A percentile compares a stretch with the other conserved stretches of the same genome.
phyloP scores from a whole-genome alignment of 2,113 vertebrate species.

The Protobothrops flavoviridis region DNA sequence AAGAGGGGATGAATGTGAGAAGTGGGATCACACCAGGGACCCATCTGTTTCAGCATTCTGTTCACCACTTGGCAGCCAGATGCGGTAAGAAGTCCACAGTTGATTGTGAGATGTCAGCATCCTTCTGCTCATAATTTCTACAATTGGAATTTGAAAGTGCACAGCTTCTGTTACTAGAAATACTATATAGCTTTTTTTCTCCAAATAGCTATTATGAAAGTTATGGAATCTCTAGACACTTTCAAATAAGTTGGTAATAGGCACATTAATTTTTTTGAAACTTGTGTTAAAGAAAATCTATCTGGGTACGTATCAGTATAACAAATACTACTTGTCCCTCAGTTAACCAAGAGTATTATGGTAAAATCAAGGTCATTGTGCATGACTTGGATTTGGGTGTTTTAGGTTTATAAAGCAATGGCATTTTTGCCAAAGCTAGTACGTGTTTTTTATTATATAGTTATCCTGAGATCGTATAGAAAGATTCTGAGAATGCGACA shows the following conservation, averaged over 20 bases:
- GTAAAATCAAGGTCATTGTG: background rate
- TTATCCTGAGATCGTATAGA: conserved; percentile 50
- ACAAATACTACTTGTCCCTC: conserved; percentile 15
- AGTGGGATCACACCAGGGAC: background rate
- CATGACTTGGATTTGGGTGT: background rate
- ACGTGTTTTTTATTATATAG: conserved; percentile 57
- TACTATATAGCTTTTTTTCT: background rate
- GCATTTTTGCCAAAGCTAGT: conserved; percentile 30
- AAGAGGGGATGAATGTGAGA: background rate
- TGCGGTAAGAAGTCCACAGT: background rate
- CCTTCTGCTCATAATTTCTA: background rate
- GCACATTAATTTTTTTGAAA: background rate
- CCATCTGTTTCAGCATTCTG: background rate
- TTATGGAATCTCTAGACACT: conserved; percentile 3
- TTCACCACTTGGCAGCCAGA: background rate
- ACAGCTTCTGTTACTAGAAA: background rate
- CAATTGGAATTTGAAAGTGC: background rate
- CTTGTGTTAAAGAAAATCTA: conserved; percentile 6
- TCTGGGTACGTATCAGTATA: conserved; percentile 15
- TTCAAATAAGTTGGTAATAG: conserved; percentile 20
- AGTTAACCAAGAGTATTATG: conserved; percentile 4
- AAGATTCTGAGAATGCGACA: conserved; percentile 39
- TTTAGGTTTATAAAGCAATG: conserved; percentile 8
- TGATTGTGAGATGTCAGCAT: background rate
- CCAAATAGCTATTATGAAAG: background rate